Conservation (phyloP, 2,888 invertebrate species). For the Ligdia adustata region DNA sequence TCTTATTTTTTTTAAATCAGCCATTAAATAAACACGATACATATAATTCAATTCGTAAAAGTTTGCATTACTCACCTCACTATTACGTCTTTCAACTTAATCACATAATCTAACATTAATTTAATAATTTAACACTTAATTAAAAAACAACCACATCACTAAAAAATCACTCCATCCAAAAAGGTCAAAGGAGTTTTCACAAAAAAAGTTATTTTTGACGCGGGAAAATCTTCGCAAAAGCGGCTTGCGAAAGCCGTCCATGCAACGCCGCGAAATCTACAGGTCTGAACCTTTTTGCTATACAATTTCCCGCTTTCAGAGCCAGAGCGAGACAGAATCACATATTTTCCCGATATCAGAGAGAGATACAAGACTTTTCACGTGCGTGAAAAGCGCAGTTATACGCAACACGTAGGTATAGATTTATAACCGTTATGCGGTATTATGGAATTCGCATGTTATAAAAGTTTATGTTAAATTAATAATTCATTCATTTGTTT, state of each 20-base stretch:
- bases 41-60: too few species aligned
- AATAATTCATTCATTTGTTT: conserved; percentile 40
- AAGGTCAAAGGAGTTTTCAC: conserved; percentile 24
- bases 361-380: conserved; percentile 46
- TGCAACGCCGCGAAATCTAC: conserved; percentile 67
- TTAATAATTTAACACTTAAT: conserved; percentile 29
- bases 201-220: conserved; percentile 37
- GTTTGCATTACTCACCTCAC: conserved; percentile 78
- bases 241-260: conserved; percentile 54
- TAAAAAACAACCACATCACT: conserved; percentile 39
- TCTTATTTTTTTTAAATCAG: too few species aligned
- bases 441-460: conserved; percentile 36
- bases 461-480: conserved; percentile 42
- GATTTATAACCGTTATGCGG: conserved; percentile 39
- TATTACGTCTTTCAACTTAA: conserved; percentile 65
- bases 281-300: conserved; percentile 70
- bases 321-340: conserved; percentile 42
- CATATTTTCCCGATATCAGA: conserved; percentile 35
- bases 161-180: conserved; percentile 28
- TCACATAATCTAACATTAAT: conserved; percentile 41
- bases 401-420: conserved; percentile 38
- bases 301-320: conserved; percentile 66
- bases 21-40: too few species aligned
- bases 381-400: conserved; percentile 56
- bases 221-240: conserved; percentile 39